Evolutionary conservation across 1,140 invertebrate genomes (phyloP).

Genomic region (Drosophila simulans): DNA sequence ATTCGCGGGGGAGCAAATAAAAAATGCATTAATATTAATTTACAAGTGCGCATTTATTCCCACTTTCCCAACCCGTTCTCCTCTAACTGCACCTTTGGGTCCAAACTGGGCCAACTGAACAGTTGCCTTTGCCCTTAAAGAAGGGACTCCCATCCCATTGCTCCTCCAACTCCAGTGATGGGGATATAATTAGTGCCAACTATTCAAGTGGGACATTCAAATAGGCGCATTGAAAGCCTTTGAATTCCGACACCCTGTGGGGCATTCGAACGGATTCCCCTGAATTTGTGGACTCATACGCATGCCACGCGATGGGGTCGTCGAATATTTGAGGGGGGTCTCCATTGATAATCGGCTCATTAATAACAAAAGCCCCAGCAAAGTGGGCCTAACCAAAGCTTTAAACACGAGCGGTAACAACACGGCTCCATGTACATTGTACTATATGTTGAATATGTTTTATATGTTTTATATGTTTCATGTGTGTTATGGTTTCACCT

Average conservation of each 20-base stretch:
- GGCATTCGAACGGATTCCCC: not conserved
- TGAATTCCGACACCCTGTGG: constrained; percentile 15
- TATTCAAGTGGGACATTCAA: constrained; percentile 13
- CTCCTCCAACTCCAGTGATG: not conserved
- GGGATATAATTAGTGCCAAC: constrained; percentile 37
- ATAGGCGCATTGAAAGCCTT: constrained; percentile 30
- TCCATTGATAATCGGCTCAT: constrained; percentile 25
- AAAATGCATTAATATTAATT: constrained; percentile 41
- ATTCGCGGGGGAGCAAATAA: constrained; percentile 20
- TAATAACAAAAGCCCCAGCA: constrained; percentile 15
- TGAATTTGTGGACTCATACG: constrained; percentile 11
- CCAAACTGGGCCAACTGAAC: constrained; percentile 15
- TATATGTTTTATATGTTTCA: not conserved
- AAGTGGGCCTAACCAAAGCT: not conserved
- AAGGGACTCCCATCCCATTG: not conserved
- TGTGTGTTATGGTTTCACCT: constrained; percentile 16
- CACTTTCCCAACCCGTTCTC: constrained; percentile 3
- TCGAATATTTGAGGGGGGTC: not conserved
- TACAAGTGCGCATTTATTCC: constrained; percentile 25
- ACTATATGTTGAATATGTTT: constrained; percentile 5
- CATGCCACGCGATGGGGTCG: not conserved
- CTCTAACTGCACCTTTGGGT: constrained; percentile 1
- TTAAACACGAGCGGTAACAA: constrained; percentile 16
- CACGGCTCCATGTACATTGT: constrained; percentile 6
- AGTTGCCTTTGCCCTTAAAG: constrained; percentile 7